These are phyloP conservation scores for Chunga burmeisteri DNA, from an alignment of 2,113 vertebrate genomes.

Conservation along the genomic window DNA sequence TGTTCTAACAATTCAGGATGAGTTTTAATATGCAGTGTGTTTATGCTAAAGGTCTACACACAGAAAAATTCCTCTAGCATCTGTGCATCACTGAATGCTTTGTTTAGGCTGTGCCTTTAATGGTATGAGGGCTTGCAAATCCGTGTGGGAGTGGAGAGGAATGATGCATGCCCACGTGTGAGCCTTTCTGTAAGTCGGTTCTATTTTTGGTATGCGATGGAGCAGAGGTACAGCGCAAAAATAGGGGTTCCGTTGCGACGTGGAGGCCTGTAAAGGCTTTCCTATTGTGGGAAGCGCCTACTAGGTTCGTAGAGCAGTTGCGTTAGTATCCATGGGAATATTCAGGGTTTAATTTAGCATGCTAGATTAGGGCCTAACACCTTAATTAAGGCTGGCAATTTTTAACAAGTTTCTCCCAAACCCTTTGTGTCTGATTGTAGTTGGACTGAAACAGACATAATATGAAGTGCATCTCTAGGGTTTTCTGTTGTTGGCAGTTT, in stretches of 20 bases:
- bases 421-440: not conserved
- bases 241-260: not conserved
- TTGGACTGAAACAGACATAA: not conserved
- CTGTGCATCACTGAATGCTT: constrained; percentile 24
- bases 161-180: not conserved
- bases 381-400: constrained; percentile 17
- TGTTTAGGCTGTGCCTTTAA: constrained; percentile 18
- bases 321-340: constrained; percentile 2
- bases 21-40: not conserved
- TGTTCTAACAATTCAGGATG: not conserved
- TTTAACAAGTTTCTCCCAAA: constrained; percentile 1
- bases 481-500: not conserved
- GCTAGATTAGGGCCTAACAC: not conserved
- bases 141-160: not conserved
- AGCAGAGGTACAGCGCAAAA: not conserved
- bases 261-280: not conserved
- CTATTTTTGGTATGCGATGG: not conserved
- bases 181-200: not conserved
- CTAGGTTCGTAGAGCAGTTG: not conserved
- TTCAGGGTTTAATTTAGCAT: not conserved
- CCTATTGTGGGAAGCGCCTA: not conserved
- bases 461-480: not conserved
- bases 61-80: not conserved
- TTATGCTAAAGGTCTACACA: not conserved
- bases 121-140: not conserved